Base-by-base conservation (phyloP, 1,140 invertebrate species). In the Augochlora pura region DNA sequence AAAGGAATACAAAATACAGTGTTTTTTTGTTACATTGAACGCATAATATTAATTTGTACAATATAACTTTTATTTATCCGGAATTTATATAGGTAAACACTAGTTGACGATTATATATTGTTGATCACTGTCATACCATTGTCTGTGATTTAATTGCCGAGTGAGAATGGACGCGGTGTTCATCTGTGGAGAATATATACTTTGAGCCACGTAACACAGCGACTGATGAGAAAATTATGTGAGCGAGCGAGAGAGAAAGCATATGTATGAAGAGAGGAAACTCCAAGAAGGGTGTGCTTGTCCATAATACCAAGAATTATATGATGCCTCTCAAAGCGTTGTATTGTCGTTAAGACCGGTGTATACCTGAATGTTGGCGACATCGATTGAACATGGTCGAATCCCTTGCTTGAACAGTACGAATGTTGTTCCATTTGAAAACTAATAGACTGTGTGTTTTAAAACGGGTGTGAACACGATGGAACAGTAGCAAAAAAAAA, bases 141-240 rank as follows among this genome's bases (percentile, higher is more conserved):
- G 78, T 89, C 89, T 91, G 91, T 91, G 90, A 91, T 90, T 90
- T 89, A 88, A 89, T 86, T 89, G 82, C 69, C 32, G 76, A 78
- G 60, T 70, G 69, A 78, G 69, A 78, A 32, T 72, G 76, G 27
- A 72, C 68, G 76, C 70, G 60, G 69, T 71, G 46, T 39, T 78
- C 71, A 64, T 65, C 68, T 78, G 49, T 23, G 76, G 71, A 68
- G 49, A 52, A 52, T 52, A 46, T 38, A 72, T 64, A 64, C 54
- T 72, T 32, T 72, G 60, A 72, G 60, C 78, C 72, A 80, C 78
- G 64, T 67, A 60, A 57, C n/a, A 75, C 72, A 54, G 42, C 59
- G 71, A 75, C 78, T 65, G 78, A 80, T 49, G 57, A 66, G 16
- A 80, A 77, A 62, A 52, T 8, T 9, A 54, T 54, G 18, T 59